Evolutionary conservation across 2,888 invertebrate species (phyloP).

Genomic region (Pristionchus fissidentatus): DNA sequence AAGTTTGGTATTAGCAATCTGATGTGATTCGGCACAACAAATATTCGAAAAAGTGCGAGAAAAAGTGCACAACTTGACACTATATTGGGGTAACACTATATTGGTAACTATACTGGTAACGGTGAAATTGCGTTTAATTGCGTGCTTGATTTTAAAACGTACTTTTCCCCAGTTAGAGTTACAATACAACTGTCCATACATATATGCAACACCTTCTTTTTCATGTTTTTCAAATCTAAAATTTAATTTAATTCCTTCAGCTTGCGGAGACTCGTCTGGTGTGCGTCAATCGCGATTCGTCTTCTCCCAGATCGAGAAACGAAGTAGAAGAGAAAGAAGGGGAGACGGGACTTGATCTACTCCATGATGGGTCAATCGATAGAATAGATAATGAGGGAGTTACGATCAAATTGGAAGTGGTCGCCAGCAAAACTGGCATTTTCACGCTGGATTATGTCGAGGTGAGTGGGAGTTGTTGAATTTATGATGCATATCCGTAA

Average conservation of each 20-base stretch:
- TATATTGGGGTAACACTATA: too few species aligned
- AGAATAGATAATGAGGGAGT: constrained; percentile 5
- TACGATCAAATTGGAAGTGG: not conserved
- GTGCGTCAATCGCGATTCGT: constrained; percentile 15
- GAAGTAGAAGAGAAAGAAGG: not conserved
- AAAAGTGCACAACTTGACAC: too few species aligned
- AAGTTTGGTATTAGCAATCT: too few species aligned
- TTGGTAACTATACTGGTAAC: not conserved
- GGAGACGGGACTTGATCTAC: constrained; percentile 6
- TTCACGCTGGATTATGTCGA: constrained; percentile 27
- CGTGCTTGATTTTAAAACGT: too few species aligned
- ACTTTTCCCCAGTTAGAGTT: too few species aligned
- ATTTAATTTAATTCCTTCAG: not conserved
- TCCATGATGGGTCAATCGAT: not conserved
- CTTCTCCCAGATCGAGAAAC: constrained; percentile 10
- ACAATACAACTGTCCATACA: too few species aligned
- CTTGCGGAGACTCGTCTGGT: constrained; percentile 35
- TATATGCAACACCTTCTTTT: too few species aligned
- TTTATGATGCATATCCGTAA: not conserved
- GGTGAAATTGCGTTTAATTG: not conserved
- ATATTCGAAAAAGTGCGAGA: too few species aligned
- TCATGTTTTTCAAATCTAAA: too few species aligned
- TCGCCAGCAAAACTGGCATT: constrained; percentile 21
- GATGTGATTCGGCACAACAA: too few species aligned
- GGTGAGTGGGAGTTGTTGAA: not conserved